These are phyloP conservation scores for Belonocnema kinseyi DNA, from an alignment of 1,140 invertebrate genomes.

Conservation along the genomic window DNA sequence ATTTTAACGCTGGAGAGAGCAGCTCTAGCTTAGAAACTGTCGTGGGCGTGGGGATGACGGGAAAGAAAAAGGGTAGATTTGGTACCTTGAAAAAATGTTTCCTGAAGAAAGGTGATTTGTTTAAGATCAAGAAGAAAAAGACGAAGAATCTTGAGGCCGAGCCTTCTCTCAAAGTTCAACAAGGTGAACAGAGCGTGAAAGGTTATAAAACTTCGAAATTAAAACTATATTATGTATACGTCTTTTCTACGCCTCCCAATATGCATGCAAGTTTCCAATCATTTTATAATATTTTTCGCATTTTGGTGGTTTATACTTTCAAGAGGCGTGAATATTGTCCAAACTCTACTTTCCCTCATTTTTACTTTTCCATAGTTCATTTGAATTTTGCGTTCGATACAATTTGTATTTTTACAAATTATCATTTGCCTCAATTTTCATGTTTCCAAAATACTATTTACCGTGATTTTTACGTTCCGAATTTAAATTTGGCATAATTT, in stretches of 20 bases:
- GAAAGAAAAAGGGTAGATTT: constrained; percentile 66
- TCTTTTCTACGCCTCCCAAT: not conserved
- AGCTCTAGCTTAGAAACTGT: constrained; percentile 67
- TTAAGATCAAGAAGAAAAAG: constrained; percentile 60
- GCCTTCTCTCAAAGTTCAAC: constrained; percentile 37
- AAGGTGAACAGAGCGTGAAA: constrained; percentile 33
- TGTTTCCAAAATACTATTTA: no score
- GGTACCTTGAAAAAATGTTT: constrained; percentile 64
- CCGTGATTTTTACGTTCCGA: no score
- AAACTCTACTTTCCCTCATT: no score
- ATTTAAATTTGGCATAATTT: no score
- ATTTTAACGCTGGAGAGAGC: constrained; percentile 59
- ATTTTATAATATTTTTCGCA: no score
- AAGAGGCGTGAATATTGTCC: no score
- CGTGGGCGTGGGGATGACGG: constrained; percentile 47
- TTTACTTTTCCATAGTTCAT: no score
- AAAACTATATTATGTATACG: not conserved
- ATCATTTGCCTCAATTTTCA: no score
- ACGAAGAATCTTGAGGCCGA: constrained; percentile 38
- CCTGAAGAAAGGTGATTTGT: constrained; percentile 62
- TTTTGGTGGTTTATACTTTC: no score
- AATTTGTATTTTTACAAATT: no score
- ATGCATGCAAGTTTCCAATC: no score
- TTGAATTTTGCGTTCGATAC: no score
- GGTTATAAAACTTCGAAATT: constrained; percentile 16